These are phyloP conservation scores for Plestiodon gilberti DNA, from an alignment of 2,113 vertebrate species.

Conservation along the genomic window DNA sequence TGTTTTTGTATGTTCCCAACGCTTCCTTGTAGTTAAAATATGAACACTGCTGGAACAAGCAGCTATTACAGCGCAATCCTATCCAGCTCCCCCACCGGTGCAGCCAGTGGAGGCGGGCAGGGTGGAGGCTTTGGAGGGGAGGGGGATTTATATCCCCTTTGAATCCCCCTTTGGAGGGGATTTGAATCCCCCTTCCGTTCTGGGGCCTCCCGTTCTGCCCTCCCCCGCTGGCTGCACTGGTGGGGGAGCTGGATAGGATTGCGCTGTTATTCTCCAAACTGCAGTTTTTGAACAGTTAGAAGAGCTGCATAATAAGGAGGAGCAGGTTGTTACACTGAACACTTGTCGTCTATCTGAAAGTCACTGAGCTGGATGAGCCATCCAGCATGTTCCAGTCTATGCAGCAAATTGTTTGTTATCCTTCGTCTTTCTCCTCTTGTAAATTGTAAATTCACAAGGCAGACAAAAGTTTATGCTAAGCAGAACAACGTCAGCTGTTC, in stretches of 20 bases:
- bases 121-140: too few relatives aligned
- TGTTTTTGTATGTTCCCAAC: neutral
- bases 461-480: slow-evolving; percentile 7
- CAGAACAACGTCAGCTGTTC: slow-evolving; percentile 46
- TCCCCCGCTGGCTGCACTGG: too few relatives aligned
- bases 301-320: slow-evolving; percentile 6
- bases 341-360: neutral
- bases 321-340: neutral
- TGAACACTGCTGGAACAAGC: neutral
- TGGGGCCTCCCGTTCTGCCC: too few relatives aligned
- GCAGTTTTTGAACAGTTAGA: neutral
- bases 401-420: neutral
- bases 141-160: too few relatives aligned
- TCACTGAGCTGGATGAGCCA: neutral
- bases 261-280: too few relatives aligned
- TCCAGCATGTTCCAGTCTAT: neutral
- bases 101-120: too few relatives aligned
- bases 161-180: too few relatives aligned
- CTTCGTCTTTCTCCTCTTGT: neutral
- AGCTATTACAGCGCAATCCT: too few relatives aligned
- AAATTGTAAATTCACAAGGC: slow-evolving; percentile 7
- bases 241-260: too few relatives aligned
- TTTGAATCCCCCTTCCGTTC: too few relatives aligned
- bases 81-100: too few relatives aligned
- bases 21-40: neutral